Conservation (phyloP, 2,113 vertebrate species). For the Sinocyclocheilus anshuiensis region DNA sequence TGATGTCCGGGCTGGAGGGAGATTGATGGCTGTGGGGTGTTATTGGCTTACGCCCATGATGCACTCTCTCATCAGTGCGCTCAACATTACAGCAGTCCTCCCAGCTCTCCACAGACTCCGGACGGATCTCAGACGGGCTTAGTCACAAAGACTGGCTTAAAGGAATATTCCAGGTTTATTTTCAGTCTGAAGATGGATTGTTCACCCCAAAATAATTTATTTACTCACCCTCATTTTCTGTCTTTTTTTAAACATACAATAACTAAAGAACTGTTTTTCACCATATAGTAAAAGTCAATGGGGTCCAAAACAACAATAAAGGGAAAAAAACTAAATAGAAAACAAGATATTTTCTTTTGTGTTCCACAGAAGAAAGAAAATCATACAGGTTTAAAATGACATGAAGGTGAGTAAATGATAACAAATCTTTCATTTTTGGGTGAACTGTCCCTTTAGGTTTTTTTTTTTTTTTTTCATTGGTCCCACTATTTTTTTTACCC, state of each 20-base stretch:
- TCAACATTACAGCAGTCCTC: neutral
- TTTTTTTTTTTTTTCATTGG: neutral
- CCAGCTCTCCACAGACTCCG: neutral
- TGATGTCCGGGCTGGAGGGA: conserved; percentile 24
- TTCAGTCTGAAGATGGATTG: neutral
- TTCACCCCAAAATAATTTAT: neutral
- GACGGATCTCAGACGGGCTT: neutral
- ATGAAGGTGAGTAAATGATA: neutral
- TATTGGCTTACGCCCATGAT: conserved; percentile 45
- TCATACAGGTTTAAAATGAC: neutral
- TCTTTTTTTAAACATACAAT: neutral
- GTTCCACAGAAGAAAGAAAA: neutral
- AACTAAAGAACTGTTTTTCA: neutral
- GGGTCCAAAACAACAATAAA: neutral
- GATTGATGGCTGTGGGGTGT: conserved; percentile 36
- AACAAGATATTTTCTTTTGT: neutral
- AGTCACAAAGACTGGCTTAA: neutral
- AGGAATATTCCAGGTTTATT: neutral
- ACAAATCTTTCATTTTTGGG: neutral
- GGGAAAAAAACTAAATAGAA: neutral
- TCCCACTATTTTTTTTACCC: neutral
- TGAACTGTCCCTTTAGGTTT: too few relatives aligned
- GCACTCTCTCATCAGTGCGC: conserved; percentile 25
- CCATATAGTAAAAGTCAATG: neutral
- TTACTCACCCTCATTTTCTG: neutral